Conservation (phyloP, 2,888 invertebrate genomes). For the Mallateleia sp. region DNA sequence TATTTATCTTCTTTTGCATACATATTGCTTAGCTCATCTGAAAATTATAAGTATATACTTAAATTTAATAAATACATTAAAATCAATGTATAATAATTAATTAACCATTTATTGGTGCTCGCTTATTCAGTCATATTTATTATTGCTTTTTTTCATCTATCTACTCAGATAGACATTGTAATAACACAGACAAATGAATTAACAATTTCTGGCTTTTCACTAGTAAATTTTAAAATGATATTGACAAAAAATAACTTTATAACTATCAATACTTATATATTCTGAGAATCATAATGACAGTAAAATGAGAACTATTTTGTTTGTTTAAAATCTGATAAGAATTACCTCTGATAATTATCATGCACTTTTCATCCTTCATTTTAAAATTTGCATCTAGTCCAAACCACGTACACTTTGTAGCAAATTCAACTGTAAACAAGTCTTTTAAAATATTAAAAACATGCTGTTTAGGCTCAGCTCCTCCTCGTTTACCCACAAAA, state of each 20-base stretch:
- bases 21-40: conserved; percentile 12
- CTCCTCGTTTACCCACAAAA: conserved; percentile 19
- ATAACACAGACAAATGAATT: background rate
- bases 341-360: conserved; percentile 20
- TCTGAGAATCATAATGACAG: background rate
- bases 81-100: conserved; percentile 11
- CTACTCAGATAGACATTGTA: background rate
- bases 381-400: conserved; percentile 3
- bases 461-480: conserved; percentile 10
- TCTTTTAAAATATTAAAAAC: conserved; percentile 15
- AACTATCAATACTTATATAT: background rate
- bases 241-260: background rate
- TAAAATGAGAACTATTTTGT: background rate
- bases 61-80: conserved; percentile 6
- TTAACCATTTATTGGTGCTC: background rate
- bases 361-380: conserved; percentile 4
- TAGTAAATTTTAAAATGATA: background rate
- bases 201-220: conserved; percentile 2
- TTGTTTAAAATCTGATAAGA: background rate
- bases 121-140: background rate
- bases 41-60: conserved; percentile 10
- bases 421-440: conserved; percentile 9
- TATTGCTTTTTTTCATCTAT: background rate
- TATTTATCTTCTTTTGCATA: conserved; percentile 24
- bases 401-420: conserved; percentile 12